phyloP scores from a whole-genome alignment of 2,888 invertebrate species.

The Conus canariensis region DNA sequence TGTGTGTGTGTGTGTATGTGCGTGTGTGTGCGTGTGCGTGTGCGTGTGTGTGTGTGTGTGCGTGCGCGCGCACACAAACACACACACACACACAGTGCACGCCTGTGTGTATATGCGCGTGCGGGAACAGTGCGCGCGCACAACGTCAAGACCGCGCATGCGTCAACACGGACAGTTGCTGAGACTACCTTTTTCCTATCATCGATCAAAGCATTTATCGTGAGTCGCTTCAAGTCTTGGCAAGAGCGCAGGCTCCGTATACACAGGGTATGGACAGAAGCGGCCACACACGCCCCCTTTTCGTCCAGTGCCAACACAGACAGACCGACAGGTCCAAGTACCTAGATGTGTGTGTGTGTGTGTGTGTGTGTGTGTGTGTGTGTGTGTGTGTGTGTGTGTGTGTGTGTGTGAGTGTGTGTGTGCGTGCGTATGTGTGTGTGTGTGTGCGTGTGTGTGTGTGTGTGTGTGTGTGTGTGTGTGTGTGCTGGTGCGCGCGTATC shows the following conservation, averaged over 20 bases:
- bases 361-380: constrained; percentile 24
- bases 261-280: too few relatives aligned
- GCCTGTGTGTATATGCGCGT: background rate
- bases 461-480: background rate
- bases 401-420: background rate
- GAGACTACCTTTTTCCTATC: too few relatives aligned
- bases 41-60: background rate
- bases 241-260: too few relatives aligned
- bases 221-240: too few relatives aligned
- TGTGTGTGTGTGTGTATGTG: background rate
- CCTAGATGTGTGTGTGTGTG: background rate
- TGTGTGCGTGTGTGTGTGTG: background rate
- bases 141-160: too few relatives aligned
- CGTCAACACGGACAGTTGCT: too few relatives aligned
- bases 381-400: constrained; percentile 11
- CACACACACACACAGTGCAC: background rate
- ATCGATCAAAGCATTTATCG: too few relatives aligned
- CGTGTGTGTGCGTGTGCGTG: background rate
- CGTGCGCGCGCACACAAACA: background rate
- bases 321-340: background rate
- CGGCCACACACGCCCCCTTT: too few relatives aligned
- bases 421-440: background rate
- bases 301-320: too few relatives aligned
- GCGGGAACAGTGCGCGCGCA: too few relatives aligned
- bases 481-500: too few relatives aligned